Conservation (phyloP, 2,797 vertebrate genomes). For the Myotis planiceps region DNA sequence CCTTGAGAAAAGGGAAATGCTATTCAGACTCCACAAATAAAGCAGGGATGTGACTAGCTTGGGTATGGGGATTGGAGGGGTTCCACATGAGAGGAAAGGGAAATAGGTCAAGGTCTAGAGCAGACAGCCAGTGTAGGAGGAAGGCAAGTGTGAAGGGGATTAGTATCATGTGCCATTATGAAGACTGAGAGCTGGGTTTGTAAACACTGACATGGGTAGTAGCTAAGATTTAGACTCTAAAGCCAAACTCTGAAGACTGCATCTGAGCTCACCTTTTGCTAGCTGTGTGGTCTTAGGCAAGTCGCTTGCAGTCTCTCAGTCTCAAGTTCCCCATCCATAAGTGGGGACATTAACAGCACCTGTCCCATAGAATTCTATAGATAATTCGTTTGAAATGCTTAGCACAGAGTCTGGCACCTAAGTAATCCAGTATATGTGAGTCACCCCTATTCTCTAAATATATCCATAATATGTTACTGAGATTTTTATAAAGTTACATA, state of each 20-base stretch:
- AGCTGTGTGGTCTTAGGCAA: background rate
- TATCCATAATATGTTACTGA: background rate
- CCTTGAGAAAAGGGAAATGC: background rate
- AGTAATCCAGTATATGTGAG: background rate
- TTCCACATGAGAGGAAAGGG: background rate
- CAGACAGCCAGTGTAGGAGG: background rate
- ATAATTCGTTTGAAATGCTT: background rate
- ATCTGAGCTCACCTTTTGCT: background rate
- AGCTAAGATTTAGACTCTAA: background rate
- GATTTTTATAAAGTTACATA: background rate
- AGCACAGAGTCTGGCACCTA: background rate
- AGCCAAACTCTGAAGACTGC: background rate
- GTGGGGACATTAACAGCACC: background rate
- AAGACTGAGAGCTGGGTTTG: background rate
- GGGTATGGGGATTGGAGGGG: background rate
- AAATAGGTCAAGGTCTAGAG: background rate
- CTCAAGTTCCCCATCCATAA: background rate
- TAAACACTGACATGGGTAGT: background rate
- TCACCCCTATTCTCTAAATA: background rate
- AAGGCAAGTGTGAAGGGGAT: background rate
- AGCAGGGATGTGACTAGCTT: background rate
- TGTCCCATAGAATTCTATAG: background rate
- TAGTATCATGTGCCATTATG: too few species aligned
- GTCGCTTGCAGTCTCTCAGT: background rate
- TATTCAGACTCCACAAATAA: background rate